phyloP scores from a whole-genome alignment of 2,797 vertebrate genomes.

The Gymnothorax reevesii region DNA sequence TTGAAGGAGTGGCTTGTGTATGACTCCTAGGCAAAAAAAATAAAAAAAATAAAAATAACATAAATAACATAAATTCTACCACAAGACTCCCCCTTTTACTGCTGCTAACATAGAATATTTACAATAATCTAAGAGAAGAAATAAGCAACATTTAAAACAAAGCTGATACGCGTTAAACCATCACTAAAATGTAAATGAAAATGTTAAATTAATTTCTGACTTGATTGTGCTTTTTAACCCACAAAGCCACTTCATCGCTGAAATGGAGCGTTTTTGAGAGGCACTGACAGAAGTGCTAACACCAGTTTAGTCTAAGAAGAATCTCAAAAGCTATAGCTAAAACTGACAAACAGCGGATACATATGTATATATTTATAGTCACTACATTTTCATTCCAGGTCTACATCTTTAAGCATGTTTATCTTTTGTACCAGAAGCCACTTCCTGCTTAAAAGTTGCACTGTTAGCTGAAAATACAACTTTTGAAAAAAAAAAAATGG shows the following conservation, averaged over 20 bases:
- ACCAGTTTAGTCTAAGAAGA: slow-evolving; percentile 65
- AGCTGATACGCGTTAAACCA: slow-evolving; percentile 69
- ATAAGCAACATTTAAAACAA: slow-evolving; percentile 64
- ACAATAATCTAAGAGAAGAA: slow-evolving; percentile 75
- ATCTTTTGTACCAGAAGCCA: slow-evolving; percentile 62
- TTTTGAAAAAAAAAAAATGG: slow-evolving; percentile 38
- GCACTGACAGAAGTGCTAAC: slow-evolving; percentile 71
- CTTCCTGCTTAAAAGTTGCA: slow-evolving; percentile 67
- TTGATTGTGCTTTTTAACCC: slow-evolving; percentile 83
- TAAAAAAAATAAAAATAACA: too few relatives aligned
- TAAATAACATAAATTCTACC: slow-evolving; percentile 74
- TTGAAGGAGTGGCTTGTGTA: slow-evolving; percentile 71
- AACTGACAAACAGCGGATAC: slow-evolving; percentile 71
- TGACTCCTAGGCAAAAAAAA: slow-evolving; percentile 39
- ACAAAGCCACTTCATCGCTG: slow-evolving; percentile 70
- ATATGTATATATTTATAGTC: slow-evolving; percentile 81
- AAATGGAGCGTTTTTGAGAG: slow-evolving; percentile 69
- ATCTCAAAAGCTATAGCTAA: slow-evolving; percentile 73
- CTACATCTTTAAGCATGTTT: slow-evolving; percentile 55
- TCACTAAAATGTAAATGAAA: slow-evolving; percentile 56
- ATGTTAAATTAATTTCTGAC: slow-evolving; percentile 52
- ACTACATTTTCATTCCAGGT: slow-evolving; percentile 67
- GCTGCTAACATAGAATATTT: slow-evolving; percentile 79
- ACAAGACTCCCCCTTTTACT: slow-evolving; percentile 70
- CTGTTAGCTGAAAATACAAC: slow-evolving; percentile 29